Evolutionary conservation across 2,888 invertebrate genomes (phyloP), one percentile per base, ranked within the genome.

Genomic region (Melieria crassipennis): DNA sequence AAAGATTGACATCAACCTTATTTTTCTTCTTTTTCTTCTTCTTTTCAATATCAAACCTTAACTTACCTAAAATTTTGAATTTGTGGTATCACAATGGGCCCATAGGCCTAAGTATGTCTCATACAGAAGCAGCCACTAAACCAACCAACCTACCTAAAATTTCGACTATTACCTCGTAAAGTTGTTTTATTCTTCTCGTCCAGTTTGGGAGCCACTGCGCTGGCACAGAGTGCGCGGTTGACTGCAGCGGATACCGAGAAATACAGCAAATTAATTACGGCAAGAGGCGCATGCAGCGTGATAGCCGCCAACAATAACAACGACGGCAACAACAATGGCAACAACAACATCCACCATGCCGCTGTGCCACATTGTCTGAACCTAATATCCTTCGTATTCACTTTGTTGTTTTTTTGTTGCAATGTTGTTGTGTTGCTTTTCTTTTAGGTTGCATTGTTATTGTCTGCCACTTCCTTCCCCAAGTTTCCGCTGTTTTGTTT

Each of bases 251-350:
- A 60, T 64, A 42, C 65, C 47, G 65, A 65, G 65, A 70, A 47
- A 64, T 58, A 58, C 65, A 65, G 70, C 58, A 70, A 70, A 70
- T 70, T 70, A 70, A 70, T 70, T 70, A 70, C 46, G 9, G 61
- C 58, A 65, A 65, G 58, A 70, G 50, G 50, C 58, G 64, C 57
- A 45, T 16, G 43, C 57, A 66, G 10, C 42, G 46, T 56, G 6
- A 30, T n/a, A 55, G 45, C 45, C 52, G 11, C 30, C 46, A 66
- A 55, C 7, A 63, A 52, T 55, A 56, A 56, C 30, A 30, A n/a
- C 65, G 45, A 57, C 52, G 11, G 48, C 46, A 66, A 55, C 7
- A 63, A 52, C 62, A 56, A 56, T n/a, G 48, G 13, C 46, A 65
- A 45, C 46, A 45, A 48, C 16, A 63, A 11, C 63, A 64, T 13